Evolutionary conservation across 1,140 invertebrate species (phyloP), one percentile per base, ranked within the genome.

Genomic region (Kradibia gibbosae): DNA sequence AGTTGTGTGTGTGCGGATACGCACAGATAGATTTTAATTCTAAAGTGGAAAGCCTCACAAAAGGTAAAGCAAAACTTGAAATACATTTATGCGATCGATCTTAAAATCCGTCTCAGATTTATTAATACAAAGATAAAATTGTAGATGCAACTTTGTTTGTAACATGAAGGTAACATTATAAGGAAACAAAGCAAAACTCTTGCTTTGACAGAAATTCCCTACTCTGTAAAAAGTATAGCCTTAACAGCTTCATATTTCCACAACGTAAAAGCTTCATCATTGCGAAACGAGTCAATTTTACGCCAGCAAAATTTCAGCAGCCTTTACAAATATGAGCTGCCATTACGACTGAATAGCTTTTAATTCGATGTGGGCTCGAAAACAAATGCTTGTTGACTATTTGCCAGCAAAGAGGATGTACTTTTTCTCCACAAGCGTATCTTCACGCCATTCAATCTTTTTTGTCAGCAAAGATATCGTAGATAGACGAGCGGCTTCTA

Each of bases 311-410:
- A 36, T 67, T 67, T 67, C 36, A 22, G 17, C 0, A 36, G 34
- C 7, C 25, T 17, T 10, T 39, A 39, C 34, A 36, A n/a, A 39
- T 10, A 17, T 20, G 28, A 39, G 39, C 62, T 4, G 34, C 20
- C n/a, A 7, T 22, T 39, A 39, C 34, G 7, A 72, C 4, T 22
- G 42, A 72, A 72, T 28, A 42, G 25, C 17, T 42, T 50, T 50
- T 50, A 48, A 72, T 72, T 50, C 42, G 28, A 17, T 20, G 22
- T 48, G 70, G 34, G 20, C 15, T 72, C 17, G 10, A 48, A 50
- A 25, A 48, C 42, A 72, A 72, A 72, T 17, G 70, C 70, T 50
- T 50, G 25, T 72, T 72, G n/a, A 50, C 25, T 48, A 45, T 72
- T 72, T 50, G 42, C 39, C 45, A 48, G 70, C 31, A 25, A 13